phyloP scores from a whole-genome alignment of 2,888 invertebrate genomes.

The Arrhopalites spinosus region DNA sequence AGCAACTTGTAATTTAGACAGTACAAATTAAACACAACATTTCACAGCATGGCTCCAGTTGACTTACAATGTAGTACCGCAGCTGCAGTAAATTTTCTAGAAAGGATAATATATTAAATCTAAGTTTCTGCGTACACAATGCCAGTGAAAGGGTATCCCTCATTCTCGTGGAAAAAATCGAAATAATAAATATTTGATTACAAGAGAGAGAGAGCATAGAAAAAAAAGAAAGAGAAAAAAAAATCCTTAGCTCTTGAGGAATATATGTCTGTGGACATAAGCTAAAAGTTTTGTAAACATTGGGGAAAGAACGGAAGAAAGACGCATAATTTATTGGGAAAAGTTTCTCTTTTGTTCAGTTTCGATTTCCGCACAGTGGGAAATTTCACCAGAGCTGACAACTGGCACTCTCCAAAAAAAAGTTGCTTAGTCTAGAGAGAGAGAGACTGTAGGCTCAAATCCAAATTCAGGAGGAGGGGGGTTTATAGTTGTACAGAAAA shows the following conservation, averaged over 20 bases:
- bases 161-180: conserved; percentile 1
- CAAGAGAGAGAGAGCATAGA: conserved; percentile 17
- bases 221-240: not conserved
- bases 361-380: conserved; percentile 36
- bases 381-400: conserved; percentile 32
- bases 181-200: conserved; percentile 39
- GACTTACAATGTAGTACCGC: not conserved
- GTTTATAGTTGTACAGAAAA: not conserved
- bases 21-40: too few species aligned
- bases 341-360: conserved; percentile 33
- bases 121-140: not conserved
- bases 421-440: too few species aligned
- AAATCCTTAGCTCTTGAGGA: not conserved
- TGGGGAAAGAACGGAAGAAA: conserved; percentile 18
- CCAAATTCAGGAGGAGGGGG: not conserved
- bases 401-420: conserved; percentile 35
- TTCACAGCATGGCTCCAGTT: conserved; percentile 3
- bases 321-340: conserved; percentile 38
- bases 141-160: too few species aligned
- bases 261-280: conserved; percentile 14
- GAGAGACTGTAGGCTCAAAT: too few species aligned
- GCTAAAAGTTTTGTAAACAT: conserved; percentile 38
- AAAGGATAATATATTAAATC: not conserved
- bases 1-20: too few species aligned
- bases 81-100: not conserved